Evolutionary conservation across 2,797 vertebrate genomes (phyloP).

Genomic region (Rachycentron canadum): DNA sequence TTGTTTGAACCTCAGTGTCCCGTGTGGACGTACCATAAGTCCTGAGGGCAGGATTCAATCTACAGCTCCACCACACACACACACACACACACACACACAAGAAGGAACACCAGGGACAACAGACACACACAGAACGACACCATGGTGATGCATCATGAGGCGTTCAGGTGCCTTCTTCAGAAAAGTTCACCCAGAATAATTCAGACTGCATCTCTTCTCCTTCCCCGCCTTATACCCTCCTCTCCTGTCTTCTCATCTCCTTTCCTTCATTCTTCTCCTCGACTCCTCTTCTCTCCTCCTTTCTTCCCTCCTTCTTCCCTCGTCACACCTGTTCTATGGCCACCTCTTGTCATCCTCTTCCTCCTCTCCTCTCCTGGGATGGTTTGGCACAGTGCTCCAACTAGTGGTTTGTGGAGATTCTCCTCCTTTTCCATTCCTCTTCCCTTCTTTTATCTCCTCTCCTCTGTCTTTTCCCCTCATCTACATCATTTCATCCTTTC

Average conservation of each 20-base stretch:
- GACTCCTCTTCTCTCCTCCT: neutral
- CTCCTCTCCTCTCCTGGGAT: neutral
- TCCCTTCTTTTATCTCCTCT: no score
- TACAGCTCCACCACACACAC: slow-evolving; percentile 35
- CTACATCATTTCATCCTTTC: no score
- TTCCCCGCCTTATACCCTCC: neutral
- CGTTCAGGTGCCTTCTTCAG: slow-evolving; percentile 19
- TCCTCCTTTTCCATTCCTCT: neutral
- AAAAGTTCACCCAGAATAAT: neutral
- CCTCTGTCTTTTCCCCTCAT: no score
- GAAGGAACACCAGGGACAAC: slow-evolving; percentile 22
- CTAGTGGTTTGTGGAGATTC: no score
- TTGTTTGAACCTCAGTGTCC: slow-evolving; percentile 71
- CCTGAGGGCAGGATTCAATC: slow-evolving; percentile 69
- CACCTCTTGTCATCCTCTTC: no score
- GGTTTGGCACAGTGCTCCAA: no score
- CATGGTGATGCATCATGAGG: slow-evolving; percentile 47
- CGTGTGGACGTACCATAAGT: slow-evolving; percentile 35
- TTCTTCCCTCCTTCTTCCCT: neutral
- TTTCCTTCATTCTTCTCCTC: no score
- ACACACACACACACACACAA: slow-evolving; percentile 11
- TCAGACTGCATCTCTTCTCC: neutral
- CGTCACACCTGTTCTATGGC: no score
- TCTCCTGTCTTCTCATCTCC: neutral
- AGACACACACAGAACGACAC: slow-evolving; percentile 42